These are phyloP conservation scores for Macrotrachela quadricornifera DNA, from an alignment of 1,140 invertebrate genomes.

Conservation along the genomic window DNA sequence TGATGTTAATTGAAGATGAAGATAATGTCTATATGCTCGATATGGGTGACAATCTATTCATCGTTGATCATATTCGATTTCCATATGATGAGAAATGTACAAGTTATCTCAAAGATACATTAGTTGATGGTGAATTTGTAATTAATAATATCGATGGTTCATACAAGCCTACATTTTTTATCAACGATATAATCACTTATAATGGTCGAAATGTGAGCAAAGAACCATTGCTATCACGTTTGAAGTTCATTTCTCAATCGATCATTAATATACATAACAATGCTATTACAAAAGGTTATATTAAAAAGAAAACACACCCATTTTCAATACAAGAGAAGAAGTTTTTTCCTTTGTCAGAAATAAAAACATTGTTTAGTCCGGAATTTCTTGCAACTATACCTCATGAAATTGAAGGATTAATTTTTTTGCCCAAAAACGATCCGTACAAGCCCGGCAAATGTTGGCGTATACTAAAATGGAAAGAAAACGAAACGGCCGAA, in stretches of 20 bases:
- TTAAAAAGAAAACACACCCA: constrained; percentile 55
- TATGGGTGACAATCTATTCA: constrained; percentile 78
- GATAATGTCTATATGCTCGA: constrained; percentile 77
- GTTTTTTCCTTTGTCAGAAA: constrained; percentile 38
- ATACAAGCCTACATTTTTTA: constrained; percentile 61
- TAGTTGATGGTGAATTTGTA: constrained; percentile 91
- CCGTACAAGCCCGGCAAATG: constrained; percentile 58
- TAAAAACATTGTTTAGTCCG: neutral
- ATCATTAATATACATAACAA: constrained; percentile 44
- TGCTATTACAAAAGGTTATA: constrained; percentile 49
- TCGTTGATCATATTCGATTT: constrained; percentile 57
- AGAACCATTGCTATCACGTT: constrained; percentile 49
- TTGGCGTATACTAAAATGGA: constrained; percentile 82
- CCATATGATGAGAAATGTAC: constrained; percentile 46
- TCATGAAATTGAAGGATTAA: constrained; percentile 89
- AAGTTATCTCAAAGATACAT: constrained; percentile 51
- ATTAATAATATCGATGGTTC: constrained; percentile 46
- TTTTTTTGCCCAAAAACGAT: constrained; percentile 76
- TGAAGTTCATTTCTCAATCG: constrained; percentile 48
- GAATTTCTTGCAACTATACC: constrained; percentile 35
- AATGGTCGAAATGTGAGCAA: constrained; percentile 56
- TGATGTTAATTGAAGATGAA: constrained; percentile 74
- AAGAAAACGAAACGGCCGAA: constrained; percentile 81
- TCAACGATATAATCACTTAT: constrained; percentile 77
- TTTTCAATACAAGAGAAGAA: constrained; percentile 51